A percentile compares a stretch with the other conserved stretches of the same genome.
Evolutionary conservation across 2,888 invertebrate species (phyloP).

Genomic region (Ectemnius lituratus): DNA sequence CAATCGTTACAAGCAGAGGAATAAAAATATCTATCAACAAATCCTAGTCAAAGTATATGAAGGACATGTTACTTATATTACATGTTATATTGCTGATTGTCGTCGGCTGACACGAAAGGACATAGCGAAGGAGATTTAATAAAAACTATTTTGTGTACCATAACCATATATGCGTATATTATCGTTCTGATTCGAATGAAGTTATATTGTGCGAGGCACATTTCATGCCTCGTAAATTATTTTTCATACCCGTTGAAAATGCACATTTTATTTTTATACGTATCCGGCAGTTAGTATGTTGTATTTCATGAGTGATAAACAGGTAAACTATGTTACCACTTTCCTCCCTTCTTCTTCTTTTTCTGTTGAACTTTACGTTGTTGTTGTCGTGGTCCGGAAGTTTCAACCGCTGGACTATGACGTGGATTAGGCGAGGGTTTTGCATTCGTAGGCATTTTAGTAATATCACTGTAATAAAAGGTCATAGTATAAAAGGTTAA

Average conservation of each 20-base stretch:
- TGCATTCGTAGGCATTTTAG: conserved; percentile 76
- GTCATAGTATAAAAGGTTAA: background rate
- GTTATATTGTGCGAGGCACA: conserved; percentile 10
- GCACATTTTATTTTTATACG: background rate
- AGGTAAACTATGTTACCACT: conserved; percentile 72
- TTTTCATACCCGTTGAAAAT: conserved; percentile 2
- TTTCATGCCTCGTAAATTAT: background rate
- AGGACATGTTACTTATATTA: conserved; percentile 72
- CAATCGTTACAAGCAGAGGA: conserved; percentile 69
- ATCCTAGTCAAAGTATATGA: conserved; percentile 72
- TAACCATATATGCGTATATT: conserved; percentile 42
- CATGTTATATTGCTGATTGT: conserved; percentile 66
- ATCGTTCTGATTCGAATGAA: conserved; percentile 8
- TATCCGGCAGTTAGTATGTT: background rate
- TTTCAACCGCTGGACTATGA: conserved; percentile 80
- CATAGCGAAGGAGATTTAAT: conserved; percentile 55
- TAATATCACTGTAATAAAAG: conserved; percentile 78
- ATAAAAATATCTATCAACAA: conserved; percentile 69
- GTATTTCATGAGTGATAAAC: conserved; percentile 10
- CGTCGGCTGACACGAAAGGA: conserved; percentile 47
- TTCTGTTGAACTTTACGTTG: conserved; percentile 86
- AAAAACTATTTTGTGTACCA: conserved; percentile 72
- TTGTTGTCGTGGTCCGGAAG: conserved; percentile 84
- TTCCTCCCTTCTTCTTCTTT: conserved; percentile 85
- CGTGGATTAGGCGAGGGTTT: conserved; percentile 79